Percentiles rank a stretch among this genome's conserved stretches.
Evolutionary conservation across 1,140 invertebrate genomes (phyloP).

Genomic region (Cardiocondyla obscurior): DNA sequence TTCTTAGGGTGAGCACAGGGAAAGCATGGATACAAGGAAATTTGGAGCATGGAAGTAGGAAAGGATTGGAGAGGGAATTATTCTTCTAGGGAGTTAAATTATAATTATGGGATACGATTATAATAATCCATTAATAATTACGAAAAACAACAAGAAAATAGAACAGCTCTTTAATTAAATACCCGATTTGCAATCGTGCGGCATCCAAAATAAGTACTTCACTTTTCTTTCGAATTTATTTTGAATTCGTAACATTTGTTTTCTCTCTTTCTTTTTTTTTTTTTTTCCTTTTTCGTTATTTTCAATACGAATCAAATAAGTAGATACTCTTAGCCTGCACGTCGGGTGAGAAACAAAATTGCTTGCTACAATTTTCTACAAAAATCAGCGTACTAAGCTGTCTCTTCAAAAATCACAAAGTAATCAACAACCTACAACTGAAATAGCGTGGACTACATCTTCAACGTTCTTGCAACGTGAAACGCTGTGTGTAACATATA

Average conservation of each 20-base stretch:
- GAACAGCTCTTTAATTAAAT: constrained; percentile 75
- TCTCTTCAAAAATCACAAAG: constrained; percentile 61
- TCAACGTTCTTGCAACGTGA: constrained; percentile 48
- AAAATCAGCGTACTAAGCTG: constrained; percentile 67
- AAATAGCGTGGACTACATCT: constrained; percentile 64
- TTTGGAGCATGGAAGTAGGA: constrained; percentile 62
- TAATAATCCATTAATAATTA: constrained; percentile 82
- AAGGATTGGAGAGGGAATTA: constrained; percentile 68
- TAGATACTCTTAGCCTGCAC: constrained; percentile 47
- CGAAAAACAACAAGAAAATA: constrained; percentile 82
- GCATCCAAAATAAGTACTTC: constrained; percentile 65
- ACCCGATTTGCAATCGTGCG: constrained; percentile 63
- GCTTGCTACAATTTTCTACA: constrained; percentile 65
- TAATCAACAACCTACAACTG: constrained; percentile 70
- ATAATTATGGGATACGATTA: constrained; percentile 81
- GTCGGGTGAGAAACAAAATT: constrained; percentile 64
- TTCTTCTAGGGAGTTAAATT: constrained; percentile 81
- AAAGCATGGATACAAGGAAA: constrained; percentile 65
- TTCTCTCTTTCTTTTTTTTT: constrained; percentile 59
- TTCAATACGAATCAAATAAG: constrained; percentile 57
- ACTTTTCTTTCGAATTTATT: constrained; percentile 46
- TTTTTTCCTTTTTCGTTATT: constrained; percentile 56
- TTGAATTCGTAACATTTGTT: not conserved
- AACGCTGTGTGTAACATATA: constrained; percentile 63
- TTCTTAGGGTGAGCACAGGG: constrained; percentile 65